These are phyloP conservation scores for Zaprionus capensis DNA, from an alignment of 1,140 invertebrate species.

Conservation along the genomic window DNA sequence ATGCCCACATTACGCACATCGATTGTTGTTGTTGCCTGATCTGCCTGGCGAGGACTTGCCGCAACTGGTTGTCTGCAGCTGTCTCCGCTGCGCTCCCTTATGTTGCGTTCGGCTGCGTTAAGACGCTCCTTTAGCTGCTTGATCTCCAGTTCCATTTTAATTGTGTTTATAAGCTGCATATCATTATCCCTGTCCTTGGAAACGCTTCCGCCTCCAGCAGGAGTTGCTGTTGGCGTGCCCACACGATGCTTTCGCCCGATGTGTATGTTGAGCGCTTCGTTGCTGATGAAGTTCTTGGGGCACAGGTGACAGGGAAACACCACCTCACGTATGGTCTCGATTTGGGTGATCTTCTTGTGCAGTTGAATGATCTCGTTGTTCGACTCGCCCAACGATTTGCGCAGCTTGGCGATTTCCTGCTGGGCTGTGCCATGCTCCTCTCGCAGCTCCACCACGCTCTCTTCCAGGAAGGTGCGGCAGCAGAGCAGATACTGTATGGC, in stretches of 20 bases:
- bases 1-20: constrained; percentile 61
- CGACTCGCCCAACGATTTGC: constrained; percentile 57
- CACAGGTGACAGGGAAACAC: constrained; percentile 80
- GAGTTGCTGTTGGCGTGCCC: constrained; percentile 38
- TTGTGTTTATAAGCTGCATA: constrained; percentile 75
- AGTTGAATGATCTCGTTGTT: constrained; percentile 76
- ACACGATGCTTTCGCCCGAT: constrained; percentile 69
- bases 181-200: constrained; percentile 67
- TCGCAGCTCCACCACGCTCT: constrained; percentile 62
- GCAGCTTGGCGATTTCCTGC: constrained; percentile 62
- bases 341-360: constrained; percentile 74
- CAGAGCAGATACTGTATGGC: constrained; percentile 80
- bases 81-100: constrained; percentile 56
- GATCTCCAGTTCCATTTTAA: constrained; percentile 83
- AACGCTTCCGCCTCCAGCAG: neutral
- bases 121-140: constrained; percentile 82
- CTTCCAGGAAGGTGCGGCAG: constrained; percentile 78
- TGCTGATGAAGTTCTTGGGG: constrained; percentile 81
- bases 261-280: constrained; percentile 77
- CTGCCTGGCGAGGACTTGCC: constrained; percentile 42
- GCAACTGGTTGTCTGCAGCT: constrained; percentile 25
- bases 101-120: constrained; percentile 75
- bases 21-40: constrained; percentile 31
- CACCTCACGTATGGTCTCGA: constrained; percentile 75
- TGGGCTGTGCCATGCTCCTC: constrained; percentile 61